Evolutionary conservation across 2,888 invertebrate genomes (phyloP).

Genomic region (Didymodactylos carnosus): DNA sequence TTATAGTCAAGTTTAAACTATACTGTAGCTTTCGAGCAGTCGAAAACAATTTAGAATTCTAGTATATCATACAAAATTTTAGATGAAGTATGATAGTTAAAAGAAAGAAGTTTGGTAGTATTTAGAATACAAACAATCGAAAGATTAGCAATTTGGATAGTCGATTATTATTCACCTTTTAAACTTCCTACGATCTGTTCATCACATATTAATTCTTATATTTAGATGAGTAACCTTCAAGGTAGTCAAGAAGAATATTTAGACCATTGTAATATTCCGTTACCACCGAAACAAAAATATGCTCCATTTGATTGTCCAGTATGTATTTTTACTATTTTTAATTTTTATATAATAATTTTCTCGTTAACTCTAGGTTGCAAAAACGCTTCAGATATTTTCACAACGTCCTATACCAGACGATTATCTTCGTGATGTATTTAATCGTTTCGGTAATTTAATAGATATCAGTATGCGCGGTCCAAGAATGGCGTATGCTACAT

Average conservation of each 20-base stretch:
- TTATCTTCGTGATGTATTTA: conserved; percentile 47
- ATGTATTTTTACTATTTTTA: conserved; percentile 16
- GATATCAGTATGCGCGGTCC: conserved; percentile 45
- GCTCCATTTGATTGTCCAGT: conserved; percentile 35
- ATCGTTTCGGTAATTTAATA: conserved; percentile 68
- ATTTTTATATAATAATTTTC: not conserved
- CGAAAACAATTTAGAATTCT: too few relatives aligned
- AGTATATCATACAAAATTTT: too few relatives aligned
- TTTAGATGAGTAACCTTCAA: not conserved
- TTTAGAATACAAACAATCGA: too few relatives aligned
- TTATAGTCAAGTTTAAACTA: too few relatives aligned
- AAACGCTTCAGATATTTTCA: not conserved
- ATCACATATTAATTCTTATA: not conserved
- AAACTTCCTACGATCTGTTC: not conserved
- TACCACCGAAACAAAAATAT: conserved; percentile 48
- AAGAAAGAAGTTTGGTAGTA: too few relatives aligned
- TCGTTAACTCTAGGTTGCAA: not conserved
- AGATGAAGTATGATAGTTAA: too few relatives aligned
- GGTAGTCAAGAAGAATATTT: conserved; percentile 19
- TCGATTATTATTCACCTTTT: too few relatives aligned
- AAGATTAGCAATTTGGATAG: too few relatives aligned
- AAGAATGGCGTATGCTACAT: conserved; percentile 55
- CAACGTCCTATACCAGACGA: not conserved
- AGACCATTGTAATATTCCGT: conserved; percentile 42
- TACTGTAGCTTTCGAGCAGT: too few relatives aligned